Base-by-base conservation (phyloP, 2,797 vertebrate species). In the Mallotus villosus region DNA sequence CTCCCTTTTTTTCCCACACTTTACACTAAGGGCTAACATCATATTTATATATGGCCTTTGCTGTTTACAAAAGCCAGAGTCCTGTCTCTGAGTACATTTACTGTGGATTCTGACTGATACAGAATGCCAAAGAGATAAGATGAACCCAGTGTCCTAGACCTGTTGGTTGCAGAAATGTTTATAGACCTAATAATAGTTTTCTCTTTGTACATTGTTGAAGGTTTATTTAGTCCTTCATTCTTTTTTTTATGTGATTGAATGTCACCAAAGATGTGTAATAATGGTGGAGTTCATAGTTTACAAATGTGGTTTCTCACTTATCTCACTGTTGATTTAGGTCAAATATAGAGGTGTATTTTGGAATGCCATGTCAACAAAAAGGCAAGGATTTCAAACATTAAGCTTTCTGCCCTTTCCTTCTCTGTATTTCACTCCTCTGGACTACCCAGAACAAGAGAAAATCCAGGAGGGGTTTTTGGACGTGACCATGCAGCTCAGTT, bases 31-130 rank as follows among this genome's bases (percentile, higher is more conserved):
- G 51, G 51, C 51, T 55, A 55, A 55, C 51, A 41, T 41, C 17
- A 7, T 55, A 55, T 55, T 68, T 66, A 1, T 24, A 76, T 57
- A 41, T 82, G 75, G 67, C 75, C 71, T 84, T 83, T 87, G 63
- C 53, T 81, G 70, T 89, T 87, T 80, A 74, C 81, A 74, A 53
- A 84, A 78, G 79, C 61, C 69, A 72, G 73, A 53, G 73, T 79
- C 68, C 67, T 67, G 68, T 74, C 78, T 82, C 76, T 72, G 81
- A 75, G 82, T 84, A 21, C 37, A 76, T 80, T 76, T 79, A 80
- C 78, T 77, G 64, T 82, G 78, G 68, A 76, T 87, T 79, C 81
- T 6, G 74, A 79, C 86, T 75, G 78, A 84, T 78, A 69, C 70
- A 51, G 76, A 76, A 32, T 72, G 61, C 19, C 21, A 72, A 58